Evolutionary conservation across 1,140 invertebrate species (phyloP).

Genomic region (Cyphomyrmex costatus): DNA sequence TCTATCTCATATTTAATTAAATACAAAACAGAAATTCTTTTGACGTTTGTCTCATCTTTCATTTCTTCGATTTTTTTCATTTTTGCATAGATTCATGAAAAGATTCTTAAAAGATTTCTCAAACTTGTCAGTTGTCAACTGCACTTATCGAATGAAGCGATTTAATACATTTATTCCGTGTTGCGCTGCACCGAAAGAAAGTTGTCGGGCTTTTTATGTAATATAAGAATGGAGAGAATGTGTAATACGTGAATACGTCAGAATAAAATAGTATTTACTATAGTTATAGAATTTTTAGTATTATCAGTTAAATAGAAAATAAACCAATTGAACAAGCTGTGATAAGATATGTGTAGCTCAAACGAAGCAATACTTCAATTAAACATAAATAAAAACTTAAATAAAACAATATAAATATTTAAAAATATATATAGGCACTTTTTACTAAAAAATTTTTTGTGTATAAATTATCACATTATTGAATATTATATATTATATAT

Average conservation of each 20-base stretch:
- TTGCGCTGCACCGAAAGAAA: background rate
- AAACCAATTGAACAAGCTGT: background rate
- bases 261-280: background rate
- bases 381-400: background rate
- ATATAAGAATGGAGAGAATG: background rate
- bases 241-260: background rate
- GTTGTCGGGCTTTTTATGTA: background rate
- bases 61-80: slow-evolving; percentile 13
- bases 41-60: background rate
- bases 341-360: background rate
- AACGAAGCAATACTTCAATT: background rate
- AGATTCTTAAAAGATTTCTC: background rate
- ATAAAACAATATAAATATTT: background rate
- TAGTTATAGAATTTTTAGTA: background rate
- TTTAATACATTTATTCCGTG: background rate
- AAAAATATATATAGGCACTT: background rate
- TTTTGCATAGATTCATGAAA: background rate
- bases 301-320: background rate
- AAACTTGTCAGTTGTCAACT: background rate
- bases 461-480: background rate
- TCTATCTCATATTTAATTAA: background rate
- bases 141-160: background rate
- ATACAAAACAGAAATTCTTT: background rate
- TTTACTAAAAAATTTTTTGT: background rate
- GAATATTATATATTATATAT: background rate